Conservation (phyloP, 2,113 vertebrate genomes). For the Illadopsis cleaveri region DNA sequence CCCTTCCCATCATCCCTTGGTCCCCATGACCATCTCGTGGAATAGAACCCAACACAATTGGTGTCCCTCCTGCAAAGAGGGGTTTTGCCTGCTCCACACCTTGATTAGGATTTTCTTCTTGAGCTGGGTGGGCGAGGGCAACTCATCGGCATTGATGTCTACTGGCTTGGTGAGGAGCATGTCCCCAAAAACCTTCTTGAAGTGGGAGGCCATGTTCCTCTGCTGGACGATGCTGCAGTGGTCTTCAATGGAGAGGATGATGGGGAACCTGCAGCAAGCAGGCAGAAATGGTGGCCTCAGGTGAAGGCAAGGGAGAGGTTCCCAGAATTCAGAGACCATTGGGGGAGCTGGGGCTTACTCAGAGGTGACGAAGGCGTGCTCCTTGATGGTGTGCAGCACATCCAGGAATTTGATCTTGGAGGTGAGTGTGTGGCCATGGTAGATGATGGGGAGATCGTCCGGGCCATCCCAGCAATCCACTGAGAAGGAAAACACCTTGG, state of each 20-base stretch:
- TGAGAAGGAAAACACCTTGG: not conserved
- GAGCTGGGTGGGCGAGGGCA: conserved; percentile 84
- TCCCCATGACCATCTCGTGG: not conserved
- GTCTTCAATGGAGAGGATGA: conserved; percentile 88
- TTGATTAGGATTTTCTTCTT: conserved; percentile 89
- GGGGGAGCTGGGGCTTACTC: conserved; percentile 70
- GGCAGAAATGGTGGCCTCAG: not conserved
- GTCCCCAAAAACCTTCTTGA: conserved; percentile 89
- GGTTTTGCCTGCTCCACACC: conserved; percentile 37
- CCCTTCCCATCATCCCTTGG: not conserved
- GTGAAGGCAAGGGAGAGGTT: fast-evolving
- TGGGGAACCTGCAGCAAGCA: conserved; percentile 75
- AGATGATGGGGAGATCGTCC: conserved; percentile 88
- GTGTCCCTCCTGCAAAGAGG: not conserved
- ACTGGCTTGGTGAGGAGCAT: conserved; percentile 86
- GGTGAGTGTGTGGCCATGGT: conserved; percentile 87
- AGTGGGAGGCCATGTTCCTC: conserved; percentile 89
- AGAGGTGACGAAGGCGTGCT: conserved; percentile 84
- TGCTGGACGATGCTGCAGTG: conserved; percentile 90
- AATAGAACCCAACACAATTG: not conserved
- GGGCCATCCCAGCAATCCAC: conserved; percentile 92
- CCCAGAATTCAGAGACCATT: fast-evolving
- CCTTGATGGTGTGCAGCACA: conserved; percentile 87
- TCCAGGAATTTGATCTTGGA: conserved; percentile 91
- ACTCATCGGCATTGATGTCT: conserved; percentile 80